Evolutionary conservation across 2,888 invertebrate genomes (phyloP), one percentile per base, ranked within the genome.

Genomic region (Nemapogon koenigi): DNA sequence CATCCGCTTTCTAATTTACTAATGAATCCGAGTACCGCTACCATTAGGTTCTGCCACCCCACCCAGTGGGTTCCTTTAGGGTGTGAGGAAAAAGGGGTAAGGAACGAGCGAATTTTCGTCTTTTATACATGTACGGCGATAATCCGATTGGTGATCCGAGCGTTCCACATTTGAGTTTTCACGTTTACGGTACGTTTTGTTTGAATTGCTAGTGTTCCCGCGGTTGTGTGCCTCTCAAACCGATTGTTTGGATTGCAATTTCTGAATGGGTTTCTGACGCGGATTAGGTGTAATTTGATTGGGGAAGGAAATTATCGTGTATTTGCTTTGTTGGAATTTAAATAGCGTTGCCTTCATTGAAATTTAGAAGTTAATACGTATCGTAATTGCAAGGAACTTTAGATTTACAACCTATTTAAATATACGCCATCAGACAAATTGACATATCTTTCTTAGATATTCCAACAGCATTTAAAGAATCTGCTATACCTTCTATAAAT

Each of bases 1-100:
- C 79, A 75, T 79, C 78, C 75, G 70, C 67, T 71, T 72, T 78
- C 76, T 79, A 79, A 80, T 79, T 79, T 80, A 72, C 79, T 80
- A 80, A 79, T 79, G 79, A 79, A 79, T 73, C 79, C 72, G 73
- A 71, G 75, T 73, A 70, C 64, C 68, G 66, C 61, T 66, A 68
- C 75, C 71, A 75, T 75, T 72, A 72, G 63, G 62, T 57, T 52
- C 57, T 57, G 55, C 50, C 39, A 38, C 40, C 40, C 14, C 42
- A 42, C 41, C 46, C 14, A 43, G 48, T 39, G 43, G 39, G 42
- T 16, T 16, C 38, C 38, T 16, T 26, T 40, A 41, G 49, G 52
- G 51, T 50, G 53, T 55, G 22, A 26, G 55, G 49, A 46, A 48
- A 56, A 69, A 68, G 72, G 73, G 72, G 69, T 72, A 73, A 73